phyloP scores from a whole-genome alignment of 2,888 invertebrate genomes.

The Willowsia nigromaculata region DNA sequence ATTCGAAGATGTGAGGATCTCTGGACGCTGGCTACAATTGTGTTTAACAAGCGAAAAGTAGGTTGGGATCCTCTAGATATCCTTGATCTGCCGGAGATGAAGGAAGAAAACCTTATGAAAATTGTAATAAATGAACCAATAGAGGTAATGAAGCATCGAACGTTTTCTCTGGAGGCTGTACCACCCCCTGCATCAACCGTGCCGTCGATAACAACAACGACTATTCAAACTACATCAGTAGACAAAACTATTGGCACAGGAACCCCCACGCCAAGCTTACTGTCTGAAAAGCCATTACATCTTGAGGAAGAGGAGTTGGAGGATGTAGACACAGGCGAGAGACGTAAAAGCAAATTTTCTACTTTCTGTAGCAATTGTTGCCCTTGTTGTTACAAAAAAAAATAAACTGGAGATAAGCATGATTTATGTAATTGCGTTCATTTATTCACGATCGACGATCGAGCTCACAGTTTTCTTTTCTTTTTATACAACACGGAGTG shows the following conservation, averaged over 20 bases:
- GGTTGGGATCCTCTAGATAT: conserved; percentile 42
- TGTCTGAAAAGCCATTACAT: background rate
- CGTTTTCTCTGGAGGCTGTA: background rate
- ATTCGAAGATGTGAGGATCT: conserved; percentile 37
- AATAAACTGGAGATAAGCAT: background rate
- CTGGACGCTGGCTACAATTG: conserved; percentile 53
- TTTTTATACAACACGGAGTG: no score
- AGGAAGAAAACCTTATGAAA: conserved; percentile 23
- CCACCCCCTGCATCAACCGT: background rate
- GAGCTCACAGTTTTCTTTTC: no score
- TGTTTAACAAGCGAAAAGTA: conserved; percentile 37
- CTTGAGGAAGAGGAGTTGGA: conserved; percentile 4
- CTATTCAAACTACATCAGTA: no score
- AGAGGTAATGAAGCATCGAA: conserved; percentile 25
- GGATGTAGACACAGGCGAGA: conserved; percentile 59
- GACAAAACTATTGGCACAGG: no score
- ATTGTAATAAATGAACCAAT: background rate
- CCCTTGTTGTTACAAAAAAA: background rate
- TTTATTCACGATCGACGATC: no score
- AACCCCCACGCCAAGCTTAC: background rate
- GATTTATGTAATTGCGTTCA: no score
- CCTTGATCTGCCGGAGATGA: conserved; percentile 42
- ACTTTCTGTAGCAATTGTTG: background rate
- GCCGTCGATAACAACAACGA: background rate
- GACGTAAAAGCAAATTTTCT: background rate